Evolutionary conservation across 2,797 vertebrate genomes (phyloP).

Genomic region (Paguma larvata): DNA sequence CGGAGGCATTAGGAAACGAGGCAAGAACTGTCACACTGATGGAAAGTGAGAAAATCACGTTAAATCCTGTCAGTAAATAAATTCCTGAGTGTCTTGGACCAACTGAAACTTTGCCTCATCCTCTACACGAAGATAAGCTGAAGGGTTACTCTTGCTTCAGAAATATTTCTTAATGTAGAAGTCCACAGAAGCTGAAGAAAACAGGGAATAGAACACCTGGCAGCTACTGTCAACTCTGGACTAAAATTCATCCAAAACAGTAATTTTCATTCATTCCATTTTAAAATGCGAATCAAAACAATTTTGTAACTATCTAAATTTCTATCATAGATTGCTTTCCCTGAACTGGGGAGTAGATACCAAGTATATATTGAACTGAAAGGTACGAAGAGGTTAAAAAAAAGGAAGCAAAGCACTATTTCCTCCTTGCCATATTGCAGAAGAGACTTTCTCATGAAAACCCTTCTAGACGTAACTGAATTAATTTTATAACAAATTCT

Average conservation of each 20-base stretch:
- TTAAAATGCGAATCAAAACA: neutral
- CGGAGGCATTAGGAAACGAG: neutral
- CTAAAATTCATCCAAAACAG: neutral
- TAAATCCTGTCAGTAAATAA: neutral
- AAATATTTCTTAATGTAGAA: neutral
- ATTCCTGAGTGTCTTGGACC: neutral
- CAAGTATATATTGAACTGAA: neutral
- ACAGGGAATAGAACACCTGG: neutral
- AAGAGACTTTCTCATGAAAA: neutral
- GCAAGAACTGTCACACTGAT: neutral
- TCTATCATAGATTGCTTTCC: neutral
- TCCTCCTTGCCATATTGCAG: neutral
- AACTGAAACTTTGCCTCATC: neutral
- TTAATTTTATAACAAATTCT: slow-evolving; percentile 18
- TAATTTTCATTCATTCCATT: slow-evolving; percentile 12
- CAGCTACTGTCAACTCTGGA: neutral
- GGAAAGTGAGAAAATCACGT: neutral
- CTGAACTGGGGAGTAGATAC: neutral
- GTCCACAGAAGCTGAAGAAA: neutral
- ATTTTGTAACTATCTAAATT: neutral
- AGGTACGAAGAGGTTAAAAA: neutral
- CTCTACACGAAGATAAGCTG: neutral
- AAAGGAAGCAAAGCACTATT: neutral
- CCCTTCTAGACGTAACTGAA: neutral
- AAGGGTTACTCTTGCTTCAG: neutral